phyloP scores from a whole-genome alignment of 2,888 invertebrate species.

The Cantharis nigra region DNA sequence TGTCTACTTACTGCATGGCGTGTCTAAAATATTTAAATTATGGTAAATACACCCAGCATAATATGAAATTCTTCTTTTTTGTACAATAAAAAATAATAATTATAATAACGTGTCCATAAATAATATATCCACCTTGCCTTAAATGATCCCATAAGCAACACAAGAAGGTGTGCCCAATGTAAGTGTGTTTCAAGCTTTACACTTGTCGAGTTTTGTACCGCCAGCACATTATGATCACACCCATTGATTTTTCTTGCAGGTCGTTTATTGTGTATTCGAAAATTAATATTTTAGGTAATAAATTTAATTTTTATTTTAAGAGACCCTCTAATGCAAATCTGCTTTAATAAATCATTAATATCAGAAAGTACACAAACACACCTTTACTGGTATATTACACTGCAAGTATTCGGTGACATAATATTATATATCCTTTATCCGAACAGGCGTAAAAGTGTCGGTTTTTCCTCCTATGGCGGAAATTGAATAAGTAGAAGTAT shows the following conservation, averaged over 20 bases:
- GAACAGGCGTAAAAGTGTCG: no score
- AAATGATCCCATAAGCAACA: neutral
- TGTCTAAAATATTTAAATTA: neutral
- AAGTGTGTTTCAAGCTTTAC: no score
- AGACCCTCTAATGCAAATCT: neutral
- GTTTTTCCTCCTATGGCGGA: no score
- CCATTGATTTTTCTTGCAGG: neutral
- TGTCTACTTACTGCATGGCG: neutral
- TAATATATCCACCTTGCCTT: neutral
- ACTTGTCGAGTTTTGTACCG: neutral
- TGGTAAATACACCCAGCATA: neutral
- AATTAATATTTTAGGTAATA: neutral
- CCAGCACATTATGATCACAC: neutral
- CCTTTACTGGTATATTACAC: neutral
- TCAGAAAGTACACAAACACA: neutral
- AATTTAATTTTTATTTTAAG: neutral
- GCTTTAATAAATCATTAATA: neutral
- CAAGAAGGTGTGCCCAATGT: neutral
- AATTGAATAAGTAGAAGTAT: no score
- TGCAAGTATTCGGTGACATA: neutral
- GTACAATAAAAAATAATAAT: neutral
- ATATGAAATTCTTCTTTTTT: neutral
- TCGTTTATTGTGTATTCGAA: neutral
- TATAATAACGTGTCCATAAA: neutral
- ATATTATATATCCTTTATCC: neutral